A percentile compares a stretch with the other conserved stretches of the same genome.
These are phyloP conservation scores for Uloborus plumipes DNA, from an alignment of 2,888 invertebrate species.

Conservation along the genomic window DNA sequence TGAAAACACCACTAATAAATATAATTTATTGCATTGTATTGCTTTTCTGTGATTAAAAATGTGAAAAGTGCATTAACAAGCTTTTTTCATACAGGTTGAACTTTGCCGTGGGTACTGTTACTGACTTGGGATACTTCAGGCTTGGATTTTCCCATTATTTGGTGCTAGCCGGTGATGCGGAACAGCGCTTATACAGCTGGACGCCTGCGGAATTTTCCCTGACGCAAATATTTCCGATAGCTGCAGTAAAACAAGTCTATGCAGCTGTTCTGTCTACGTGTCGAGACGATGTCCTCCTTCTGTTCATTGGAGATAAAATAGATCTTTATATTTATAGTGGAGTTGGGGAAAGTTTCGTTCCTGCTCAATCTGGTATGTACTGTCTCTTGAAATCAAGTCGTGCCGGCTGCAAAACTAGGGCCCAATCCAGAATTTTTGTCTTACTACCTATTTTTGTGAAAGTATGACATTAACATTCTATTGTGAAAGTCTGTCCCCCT, in stretches of 20 bases:
- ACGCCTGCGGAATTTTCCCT: constrained; percentile 34
- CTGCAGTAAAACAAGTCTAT: constrained; percentile 6
- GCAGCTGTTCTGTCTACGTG: constrained; percentile 32
- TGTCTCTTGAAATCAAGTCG: not conserved
- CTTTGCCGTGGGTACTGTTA: not conserved
- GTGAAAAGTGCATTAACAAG: not conserved
- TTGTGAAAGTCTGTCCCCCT: too few species aligned
- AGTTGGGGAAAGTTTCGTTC: constrained; percentile 9
- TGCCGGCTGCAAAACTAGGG: too few species aligned
- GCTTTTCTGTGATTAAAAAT: not conserved
- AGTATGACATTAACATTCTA: too few species aligned
- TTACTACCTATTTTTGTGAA: too few species aligned
- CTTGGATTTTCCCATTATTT: constrained; percentile 60
- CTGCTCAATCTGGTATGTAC: constrained; percentile 6
- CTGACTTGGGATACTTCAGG: constrained; percentile 54
- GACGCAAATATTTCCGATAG: constrained; percentile 21
- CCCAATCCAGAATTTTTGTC: too few species aligned
- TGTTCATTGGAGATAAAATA: not conserved
- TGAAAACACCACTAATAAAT: too few species aligned
- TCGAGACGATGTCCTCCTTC: constrained; percentile 52
- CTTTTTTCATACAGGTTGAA: not conserved
- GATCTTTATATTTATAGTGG: constrained; percentile 35
- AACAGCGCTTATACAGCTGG: constrained; percentile 41
- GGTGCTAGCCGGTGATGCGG: constrained; percentile 6
- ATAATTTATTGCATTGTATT: too few species aligned